phyloP scores from a whole-genome alignment of 2,797 vertebrate species.

The Prionace glauca region DNA sequence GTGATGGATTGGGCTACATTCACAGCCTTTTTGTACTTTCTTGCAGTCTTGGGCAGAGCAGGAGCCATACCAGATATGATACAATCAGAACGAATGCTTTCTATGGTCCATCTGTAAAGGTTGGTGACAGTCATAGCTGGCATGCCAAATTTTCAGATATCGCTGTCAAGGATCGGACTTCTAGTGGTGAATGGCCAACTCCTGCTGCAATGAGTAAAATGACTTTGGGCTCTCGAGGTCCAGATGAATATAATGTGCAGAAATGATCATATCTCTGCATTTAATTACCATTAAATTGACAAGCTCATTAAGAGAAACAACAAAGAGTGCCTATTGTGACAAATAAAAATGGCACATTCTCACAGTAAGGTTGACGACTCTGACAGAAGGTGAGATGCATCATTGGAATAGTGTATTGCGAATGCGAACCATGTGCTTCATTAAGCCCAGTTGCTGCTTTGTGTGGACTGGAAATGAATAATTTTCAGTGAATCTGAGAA shows the following conservation, averaged over 20 bases:
- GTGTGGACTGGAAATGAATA: background rate
- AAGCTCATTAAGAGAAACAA: background rate
- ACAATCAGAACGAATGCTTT: too few species aligned
- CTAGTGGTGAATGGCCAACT: too few species aligned
- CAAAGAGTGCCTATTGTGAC: background rate
- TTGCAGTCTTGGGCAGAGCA: too few species aligned
- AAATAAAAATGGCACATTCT: background rate
- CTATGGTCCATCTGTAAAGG: too few species aligned
- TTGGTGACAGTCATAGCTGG: too few species aligned
- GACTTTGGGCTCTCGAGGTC: background rate
- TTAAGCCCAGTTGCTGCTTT: background rate
- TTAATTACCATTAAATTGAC: constrained; percentile 18
- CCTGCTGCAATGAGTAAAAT: background rate
- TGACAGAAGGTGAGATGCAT: background rate
- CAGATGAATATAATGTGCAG: background rate
- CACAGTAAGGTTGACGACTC: background rate
- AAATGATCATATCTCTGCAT: background rate
- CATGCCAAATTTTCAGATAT: too few species aligned
- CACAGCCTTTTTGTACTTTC: too few species aligned
- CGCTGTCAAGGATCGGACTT: background rate
- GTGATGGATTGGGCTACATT: too few species aligned
- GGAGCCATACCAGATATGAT: too few species aligned
- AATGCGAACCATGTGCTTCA: background rate
- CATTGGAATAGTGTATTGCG: background rate
- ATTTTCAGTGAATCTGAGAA: background rate